Evolutionary conservation across 2,113 vertebrate species (phyloP), one percentile per base, ranked within the genome.

Genomic region (Colaptes auratus): DNA sequence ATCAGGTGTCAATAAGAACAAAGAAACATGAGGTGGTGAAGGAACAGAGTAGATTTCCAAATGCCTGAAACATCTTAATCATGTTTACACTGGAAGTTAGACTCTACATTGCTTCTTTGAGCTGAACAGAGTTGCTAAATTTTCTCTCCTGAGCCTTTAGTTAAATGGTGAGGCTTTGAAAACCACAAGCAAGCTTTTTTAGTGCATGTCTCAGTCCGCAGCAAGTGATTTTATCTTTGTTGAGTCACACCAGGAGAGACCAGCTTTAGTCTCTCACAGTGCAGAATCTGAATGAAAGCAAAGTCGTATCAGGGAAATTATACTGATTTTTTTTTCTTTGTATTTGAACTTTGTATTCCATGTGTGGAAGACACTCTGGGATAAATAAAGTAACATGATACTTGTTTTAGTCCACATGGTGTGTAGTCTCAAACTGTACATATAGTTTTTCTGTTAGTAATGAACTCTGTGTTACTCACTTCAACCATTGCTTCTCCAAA

Each of bases 1-100:
- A 44, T 93, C 70, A 75, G 53, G 67, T 92, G 53, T 60, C 63
- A 81, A 14, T 11, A 75, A 50, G 24, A 76, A 73, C 59, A 91
- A 91, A 93, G 78, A 79, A 70, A 31, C 63, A 55, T 0, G 0
- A 81, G 12, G 5, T 88, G 18, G 6, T 2, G 3, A 77, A 80
- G 31, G 16, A 19, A 76, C 5, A 1, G 28, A 59, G 24, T 46
- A 31, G 12, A 53, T 85, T 92, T 88, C 67, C 27, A 52, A 76
- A 69, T 85, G 42, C 33, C 42, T 84, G n/a, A 61, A 93, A 94
- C n/a, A 53, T 85, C 86, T 95, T 86, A 77, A 92, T 95, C 53
- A 69, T 53, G 27, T 89, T 92, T 80, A 75, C 33, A 39, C 5
- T 82, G 60, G 70, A 77, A 65, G 16, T n/a, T 35, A 48, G 30